Evolutionary conservation across 1,140 invertebrate species (phyloP), one percentile per base, ranked within the genome.

Genomic region (Aphidius ervi): DNA sequence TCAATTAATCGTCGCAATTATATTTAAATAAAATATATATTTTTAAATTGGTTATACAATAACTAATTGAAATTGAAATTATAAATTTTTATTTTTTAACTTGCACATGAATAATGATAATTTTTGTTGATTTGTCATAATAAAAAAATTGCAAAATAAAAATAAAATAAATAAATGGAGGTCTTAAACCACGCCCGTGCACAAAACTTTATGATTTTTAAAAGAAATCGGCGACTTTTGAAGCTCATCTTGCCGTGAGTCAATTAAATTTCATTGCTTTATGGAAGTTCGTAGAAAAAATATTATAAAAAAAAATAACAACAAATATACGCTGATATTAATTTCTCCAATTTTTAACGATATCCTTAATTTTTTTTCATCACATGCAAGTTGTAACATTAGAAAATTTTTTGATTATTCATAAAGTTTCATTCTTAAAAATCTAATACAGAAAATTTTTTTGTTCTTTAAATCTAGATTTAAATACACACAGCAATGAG

Each of bases 191-290:
- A 54, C 56, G 48, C 58, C 45, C 53, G 54, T 54, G 40, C 58
- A 46, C 41, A 42, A 56, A 47, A 56, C 47, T 59, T 63, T 56
- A 59, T 31, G 56, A 40, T 23, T 41, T 46, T 42, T 41, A 64
- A 59, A 53, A 59, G 43, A 53, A 52, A 56, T 58, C 58, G 62
- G 10, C 41, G 48, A 60, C 58, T 60, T 56, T 60, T 43, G 49
- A 31, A 63, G 65, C 55, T 56, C 31, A 47, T 56, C 61, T 5
- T 45, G 59, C 62, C 63, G 62, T 59, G 46, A 67, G 57, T 68
- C 68, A 71, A 70, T 71, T 71, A 71, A 71, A 63, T 67, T 67
- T 67, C 67, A 71, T 70, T 67, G 62, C 54, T 57, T 43, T 31
- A 31, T 31, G 23, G 57, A 64, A 68, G 53, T 68, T 70, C 57